Evolutionary conservation across 1,140 invertebrate genomes (phyloP), one percentile per base, ranked within the genome.

Genomic region (Battus philenor): DNA sequence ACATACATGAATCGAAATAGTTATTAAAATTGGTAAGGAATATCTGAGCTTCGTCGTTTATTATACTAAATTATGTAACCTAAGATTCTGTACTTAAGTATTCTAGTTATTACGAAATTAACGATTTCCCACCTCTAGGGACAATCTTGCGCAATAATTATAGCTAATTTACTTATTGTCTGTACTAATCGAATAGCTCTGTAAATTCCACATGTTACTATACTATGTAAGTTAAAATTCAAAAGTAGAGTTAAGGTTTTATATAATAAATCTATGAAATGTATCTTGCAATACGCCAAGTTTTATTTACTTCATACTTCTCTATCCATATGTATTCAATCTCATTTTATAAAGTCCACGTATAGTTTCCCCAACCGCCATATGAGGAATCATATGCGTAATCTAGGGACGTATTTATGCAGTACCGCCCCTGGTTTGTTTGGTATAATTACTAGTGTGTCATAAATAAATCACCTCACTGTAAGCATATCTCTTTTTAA

Each of bases 251-350:
- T 61, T 80, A 81, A 81, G 77, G 78, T 81, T 84, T 84, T 84
- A 81, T 84, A 84, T 84, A 84, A 81, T 84, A 84, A 84, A 84
- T 79, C 68, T 78, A 80, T 81, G 67, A 81, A 84, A 84, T 84
- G 76, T 81, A 84, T 72, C 68, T 76, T 76, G 68, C 71, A 78
- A 46, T 62, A 47, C 68, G 50, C 49, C 46, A 34, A 34, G 57
- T 70, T 74, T 73, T 57, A 64, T 71, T 75, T 67, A 7, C 26
- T 3, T 20, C n/a, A n/a, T n/a, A n/a, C n/a, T n/a, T n/a, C n/a
- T n/a, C n/a, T n/a, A n/a, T n/a, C n/a, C n/a, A n/a, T n/a, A n/a
- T n/a, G n/a, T n/a, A n/a, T n/a, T n/a, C n/a, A n/a, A n/a, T n/a
- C n/a, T n/a, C n/a, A n/a, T n/a, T n/a, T n/a, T n/a, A n/a, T n/a